Base-by-base conservation (phyloP, 2,888 invertebrate genomes). In the Stenodema calcarata region DNA sequence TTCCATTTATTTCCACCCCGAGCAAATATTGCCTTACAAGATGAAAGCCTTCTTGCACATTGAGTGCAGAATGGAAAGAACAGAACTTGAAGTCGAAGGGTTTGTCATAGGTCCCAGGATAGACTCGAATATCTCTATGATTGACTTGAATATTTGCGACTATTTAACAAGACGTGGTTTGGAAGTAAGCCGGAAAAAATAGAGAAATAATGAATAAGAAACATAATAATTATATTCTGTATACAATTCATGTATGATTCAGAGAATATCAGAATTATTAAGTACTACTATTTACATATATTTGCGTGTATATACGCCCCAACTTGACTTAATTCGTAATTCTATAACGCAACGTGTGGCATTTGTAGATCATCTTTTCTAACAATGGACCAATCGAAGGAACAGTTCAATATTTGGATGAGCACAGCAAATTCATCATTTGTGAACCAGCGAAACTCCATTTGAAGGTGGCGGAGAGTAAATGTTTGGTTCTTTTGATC, bases 371-470 rank as follows among this genome's bases (percentile, higher is more conserved):
- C n/a, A 18, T n/a, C n/a, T 44, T 78, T 23, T n/a, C 78, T 16
- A 78, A 78, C 27, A 41, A 78, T 42, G 78, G 78, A 78, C 78
- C 78, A 11, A 78, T 78, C 27, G 14, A 12, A 18, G 78, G 78
- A 23, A 78, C 27, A 18, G 18, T 44, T 2, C 1, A 41, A 3
- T 78, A 78, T 23, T 16, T 41, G 7, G 27, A 44, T 78, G 44
- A 78, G 9, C 23, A 70, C 27, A 9, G 12, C n/a, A 35, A 28
- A 3, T 73, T 14, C 35, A 41, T 73, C 35, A 16, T 35, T 2
- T 78, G 78, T 78, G 78, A 78, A 44, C 78, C 78, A 4, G 1
- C 18, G 2, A 18, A 1, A 2, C 41, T 73, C n/a, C 14, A 30
- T 18, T 11, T 73, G 35, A 18, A 16, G 16, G 35, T 16, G n/a